These are phyloP conservation scores for Eueremaeus valkanovi DNA, from an alignment of 2,888 invertebrate genomes.

Conservation along the genomic window DNA sequence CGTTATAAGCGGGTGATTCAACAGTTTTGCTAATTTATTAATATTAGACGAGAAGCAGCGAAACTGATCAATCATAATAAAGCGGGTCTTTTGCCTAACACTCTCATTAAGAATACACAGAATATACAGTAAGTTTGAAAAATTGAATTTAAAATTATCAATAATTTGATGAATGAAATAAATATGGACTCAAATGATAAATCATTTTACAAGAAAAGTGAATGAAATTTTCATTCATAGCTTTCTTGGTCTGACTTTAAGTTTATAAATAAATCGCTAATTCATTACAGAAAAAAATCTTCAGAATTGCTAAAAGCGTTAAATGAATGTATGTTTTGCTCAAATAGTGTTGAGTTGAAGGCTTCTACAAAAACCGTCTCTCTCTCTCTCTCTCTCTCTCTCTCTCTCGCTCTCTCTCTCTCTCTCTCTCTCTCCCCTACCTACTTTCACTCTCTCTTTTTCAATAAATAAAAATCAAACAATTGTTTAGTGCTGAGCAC, in stretches of 20 bases:
- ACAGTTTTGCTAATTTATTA: too few relatives aligned
- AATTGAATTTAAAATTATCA: background rate
- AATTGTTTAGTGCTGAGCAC: background rate
- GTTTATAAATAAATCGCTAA: background rate
- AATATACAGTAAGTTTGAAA: slow-evolving; percentile 17
- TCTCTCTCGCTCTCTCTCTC: too few relatives aligned
- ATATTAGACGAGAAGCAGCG: background rate
- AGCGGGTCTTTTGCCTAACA: background rate
- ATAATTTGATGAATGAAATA: background rate
- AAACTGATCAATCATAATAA: background rate
- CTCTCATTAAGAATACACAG: slow-evolving; percentile 9
- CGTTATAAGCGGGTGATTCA: too few relatives aligned
- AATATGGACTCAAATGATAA: background rate
- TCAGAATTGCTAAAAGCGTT: background rate
- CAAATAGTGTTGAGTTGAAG: background rate
- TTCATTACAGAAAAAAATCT: background rate
- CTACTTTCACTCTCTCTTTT: too few relatives aligned
- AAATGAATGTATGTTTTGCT: background rate
- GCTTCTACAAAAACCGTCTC: too few relatives aligned
- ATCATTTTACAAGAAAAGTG: background rate
- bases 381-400: too few relatives aligned
- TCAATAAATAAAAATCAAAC: background rate
- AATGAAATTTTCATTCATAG: background rate
- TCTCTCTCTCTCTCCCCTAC: too few relatives aligned
- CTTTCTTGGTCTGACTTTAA: background rate